Conservation (phyloP, 2,888 invertebrate genomes). For the Acrobasis consociella region DNA sequence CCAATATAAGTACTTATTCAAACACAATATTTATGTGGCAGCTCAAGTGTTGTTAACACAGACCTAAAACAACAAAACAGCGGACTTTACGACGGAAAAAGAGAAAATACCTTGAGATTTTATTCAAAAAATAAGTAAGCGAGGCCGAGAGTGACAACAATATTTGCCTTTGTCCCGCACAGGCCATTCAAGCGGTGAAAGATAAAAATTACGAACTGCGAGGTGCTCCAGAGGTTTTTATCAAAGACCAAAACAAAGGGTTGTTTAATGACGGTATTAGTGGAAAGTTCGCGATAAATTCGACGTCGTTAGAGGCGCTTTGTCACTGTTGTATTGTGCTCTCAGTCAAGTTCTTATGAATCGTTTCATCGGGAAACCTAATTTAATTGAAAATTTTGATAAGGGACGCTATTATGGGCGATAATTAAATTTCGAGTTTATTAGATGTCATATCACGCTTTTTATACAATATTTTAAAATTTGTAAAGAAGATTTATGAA, state of each 20-base stretch:
- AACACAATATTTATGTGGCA: constrained; percentile 2
- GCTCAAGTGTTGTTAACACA: constrained; percentile 2
- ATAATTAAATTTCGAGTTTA: constrained; percentile 13
- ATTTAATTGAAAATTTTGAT: constrained; percentile 46
- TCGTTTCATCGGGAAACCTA: constrained; percentile 54
- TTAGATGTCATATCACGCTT: constrained; percentile 3
- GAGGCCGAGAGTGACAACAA: constrained; percentile 46
- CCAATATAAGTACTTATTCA: background rate
- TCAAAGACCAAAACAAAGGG: constrained; percentile 78
- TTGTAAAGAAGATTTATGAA: background rate
- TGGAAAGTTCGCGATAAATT: constrained; percentile 80
- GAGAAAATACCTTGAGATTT: constrained; percentile 28
- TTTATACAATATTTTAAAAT: background rate
- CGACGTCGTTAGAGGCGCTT: constrained; percentile 74
- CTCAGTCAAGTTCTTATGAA: constrained; percentile 60
- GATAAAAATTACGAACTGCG: constrained; percentile 76
- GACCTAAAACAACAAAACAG: background rate
- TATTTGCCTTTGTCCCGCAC: constrained; percentile 66
- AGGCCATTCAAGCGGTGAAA: constrained; percentile 64
- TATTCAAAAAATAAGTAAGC: constrained; percentile 28
- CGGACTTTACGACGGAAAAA: constrained; percentile 4
- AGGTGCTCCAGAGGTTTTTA: constrained; percentile 73
- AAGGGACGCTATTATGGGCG: constrained; percentile 21
- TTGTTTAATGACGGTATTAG: constrained; percentile 80
- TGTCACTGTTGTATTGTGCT: constrained; percentile 73